Base-by-base conservation (phyloP, 1,140 invertebrate genomes). In the Drosophila truncata region DNA sequence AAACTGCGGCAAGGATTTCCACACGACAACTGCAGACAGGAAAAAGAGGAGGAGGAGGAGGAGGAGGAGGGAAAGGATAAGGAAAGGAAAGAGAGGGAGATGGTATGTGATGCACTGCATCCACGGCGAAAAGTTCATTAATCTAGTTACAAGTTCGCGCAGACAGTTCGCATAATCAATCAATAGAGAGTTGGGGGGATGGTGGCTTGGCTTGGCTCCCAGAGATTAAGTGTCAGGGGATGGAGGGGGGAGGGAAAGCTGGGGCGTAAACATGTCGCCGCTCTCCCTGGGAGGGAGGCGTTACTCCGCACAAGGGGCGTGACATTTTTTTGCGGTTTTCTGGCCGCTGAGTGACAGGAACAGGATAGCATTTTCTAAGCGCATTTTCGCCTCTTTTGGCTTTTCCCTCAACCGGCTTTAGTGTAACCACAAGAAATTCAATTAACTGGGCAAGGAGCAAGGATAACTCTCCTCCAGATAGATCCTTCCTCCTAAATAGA, bases 121-220 rank as follows among this genome's bases (percentile, higher is more conserved):
- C 76, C 58, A 63, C 10, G 57, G 72, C 80, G 84, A 79, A 72
- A 87, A 88, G 88, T 91, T 91, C 88, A 91, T 91, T 91, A 91
- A 91, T 91, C 88, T 91, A 91, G 86, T 91, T 91, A 91, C 81
- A 91, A 91, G 90, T 82, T 91, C 79, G 79, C 73, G 78, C 88
- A 87, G 87, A 84, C 87, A 91, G 81, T 84, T 85, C 81, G 85
- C 81, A 91, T 88, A 91, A 91, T 91, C 87, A 91, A 91, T 91
- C 87, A 91, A 91, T 91, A 87, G 73, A 78, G 37, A 35, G 27
- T 13, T 27, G 27, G 37, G 50, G 8, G 11, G 2, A 5, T 39
- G 37, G 37, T 8, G 8, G 37, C 8, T 39, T 0, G 18, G 4
- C 50, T 13, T 14, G 5, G 50, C 3, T 35, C 2, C 50, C 9